These are phyloP conservation scores for Notocelia uddmanniana DNA, from an alignment of 2,888 invertebrate genomes.

Conservation along the genomic window DNA sequence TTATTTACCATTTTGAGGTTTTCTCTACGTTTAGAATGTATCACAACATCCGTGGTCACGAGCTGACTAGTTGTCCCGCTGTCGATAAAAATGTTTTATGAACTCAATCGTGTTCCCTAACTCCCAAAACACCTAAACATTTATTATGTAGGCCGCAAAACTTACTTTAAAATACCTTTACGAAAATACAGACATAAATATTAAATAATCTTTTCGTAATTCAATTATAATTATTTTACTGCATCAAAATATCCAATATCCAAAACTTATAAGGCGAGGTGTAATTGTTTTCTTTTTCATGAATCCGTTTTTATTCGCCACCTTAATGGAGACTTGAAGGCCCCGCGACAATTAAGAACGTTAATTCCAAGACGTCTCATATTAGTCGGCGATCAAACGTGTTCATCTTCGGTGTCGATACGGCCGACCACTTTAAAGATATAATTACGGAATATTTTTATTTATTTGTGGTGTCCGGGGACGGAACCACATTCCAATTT, in stretches of 20 bases:
- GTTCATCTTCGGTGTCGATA: slow-evolving; percentile 38
- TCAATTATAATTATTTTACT: slow-evolving; percentile 1
- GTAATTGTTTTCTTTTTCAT: slow-evolving; percentile 8
- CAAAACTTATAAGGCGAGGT: not conserved
- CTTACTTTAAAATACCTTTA: not conserved
- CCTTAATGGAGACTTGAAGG: slow-evolving; percentile 1
- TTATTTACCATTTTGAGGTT: too few species aligned
- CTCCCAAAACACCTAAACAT: not conserved
- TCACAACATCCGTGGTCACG: too few species aligned
- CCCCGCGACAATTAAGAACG: slow-evolving; percentile 2
- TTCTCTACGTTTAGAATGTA: too few species aligned
- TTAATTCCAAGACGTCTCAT: slow-evolving; percentile 25
- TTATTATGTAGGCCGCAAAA: not conserved
- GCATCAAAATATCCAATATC: not conserved
- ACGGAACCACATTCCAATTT: slow-evolving; percentile 52
- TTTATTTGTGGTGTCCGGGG: slow-evolving; percentile 39
- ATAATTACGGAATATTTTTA: slow-evolving; percentile 42
- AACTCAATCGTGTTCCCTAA: not conserved
- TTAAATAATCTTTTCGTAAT: not conserved
- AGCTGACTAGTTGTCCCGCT: too few species aligned
- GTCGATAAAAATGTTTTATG: not conserved
- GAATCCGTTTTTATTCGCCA: not conserved
- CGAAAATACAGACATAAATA: not conserved
- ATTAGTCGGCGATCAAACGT: slow-evolving; percentile 33
- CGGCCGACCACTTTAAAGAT: slow-evolving; percentile 33